These are phyloP conservation scores for Rhagonycha fulva DNA, from an alignment of 2,888 invertebrate species.

Conservation along the genomic window DNA sequence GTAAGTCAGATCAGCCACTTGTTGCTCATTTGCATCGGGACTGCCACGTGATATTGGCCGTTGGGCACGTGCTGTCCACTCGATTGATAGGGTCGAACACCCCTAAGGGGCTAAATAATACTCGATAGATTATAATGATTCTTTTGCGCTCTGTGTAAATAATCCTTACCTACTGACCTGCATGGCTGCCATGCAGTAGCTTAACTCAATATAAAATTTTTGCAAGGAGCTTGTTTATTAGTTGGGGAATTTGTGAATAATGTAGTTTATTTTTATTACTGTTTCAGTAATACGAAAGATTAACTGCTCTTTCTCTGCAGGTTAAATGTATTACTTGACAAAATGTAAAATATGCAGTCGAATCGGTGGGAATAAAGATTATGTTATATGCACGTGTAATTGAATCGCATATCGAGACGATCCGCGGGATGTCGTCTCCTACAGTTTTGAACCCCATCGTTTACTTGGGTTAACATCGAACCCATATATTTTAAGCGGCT, in stretches of 20 bases:
- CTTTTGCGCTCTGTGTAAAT: neutral
- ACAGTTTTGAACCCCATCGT: constrained; percentile 43
- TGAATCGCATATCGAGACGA: constrained; percentile 42
- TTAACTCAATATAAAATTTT: neutral
- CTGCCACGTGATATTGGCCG: constrained; percentile 50
- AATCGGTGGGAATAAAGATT: constrained; percentile 26
- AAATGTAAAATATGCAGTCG: constrained; percentile 16
- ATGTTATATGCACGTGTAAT: constrained; percentile 36
- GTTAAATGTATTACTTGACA: constrained; percentile 9
- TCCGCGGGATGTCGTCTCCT: constrained; percentile 41
- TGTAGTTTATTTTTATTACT: neutral
- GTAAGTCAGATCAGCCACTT: constrained; percentile 59
- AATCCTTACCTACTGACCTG: neutral
- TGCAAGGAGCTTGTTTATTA: neutral
- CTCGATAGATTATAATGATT: neutral
- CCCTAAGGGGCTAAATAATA: neutral
- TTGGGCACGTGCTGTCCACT: constrained; percentile 50
- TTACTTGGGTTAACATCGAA: constrained; percentile 38
- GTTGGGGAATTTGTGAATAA: neutral
- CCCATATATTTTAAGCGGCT: constrained; percentile 46
- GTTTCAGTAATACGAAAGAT: constrained; percentile 10
- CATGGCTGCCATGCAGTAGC: neutral
- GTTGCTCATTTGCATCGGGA: constrained; percentile 53
- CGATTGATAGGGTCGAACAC: constrained; percentile 4
- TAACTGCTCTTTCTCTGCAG: constrained; percentile 11